Base-by-base conservation (phyloP, 2,113 vertebrate species). In the Cisticola juncidis region DNA sequence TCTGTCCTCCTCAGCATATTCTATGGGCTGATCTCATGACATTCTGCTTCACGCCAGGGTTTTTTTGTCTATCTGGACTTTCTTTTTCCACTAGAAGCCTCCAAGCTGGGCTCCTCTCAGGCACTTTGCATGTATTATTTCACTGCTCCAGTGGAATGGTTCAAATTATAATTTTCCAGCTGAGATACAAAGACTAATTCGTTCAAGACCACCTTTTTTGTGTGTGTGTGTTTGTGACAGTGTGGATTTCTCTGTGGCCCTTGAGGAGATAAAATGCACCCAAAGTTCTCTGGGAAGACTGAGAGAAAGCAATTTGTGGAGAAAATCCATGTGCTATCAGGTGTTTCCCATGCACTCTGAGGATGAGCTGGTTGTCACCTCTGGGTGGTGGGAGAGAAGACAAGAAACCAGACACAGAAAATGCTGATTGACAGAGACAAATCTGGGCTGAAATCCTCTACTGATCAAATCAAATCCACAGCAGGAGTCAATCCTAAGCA, bases 141-240 rank as follows among this genome's bases (percentile, higher is more conserved):
- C 92, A 78, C 68, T 9, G 80, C 80, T 94, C 56, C 45, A 83
- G 44, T 68, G 76, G 93, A 92, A 93, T 93, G 95, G 92, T 94
- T 96, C 93, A 79, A 84, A 96, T 97, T 95, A 96, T 72, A 71
- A 68, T 93, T 96, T 96, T 97, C 94, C 92, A 97, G 90, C 76
- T 92, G 92, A 97, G 82, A 88, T 71, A 83, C 64, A 70, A 83
- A 90, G 56, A 65, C 50, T 90, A 92, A 96, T 94, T 90, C 53
- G 64, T 86, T 94, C 82, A 95, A 95, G 85, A 78, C 25, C 36
- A 36, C 42, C 51, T 61, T 81, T 73, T 51, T 2, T 24, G 7
- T 57, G 11, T 8, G 17, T 24, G 4, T 45, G 9, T n/a, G 47
- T 51, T 22, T 83, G 45, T 45, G 87, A 91, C 70, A 68, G 29